Conservation (phyloP, 64 coral and sea anemone species). For the Orbicella faveolata region DNA sequence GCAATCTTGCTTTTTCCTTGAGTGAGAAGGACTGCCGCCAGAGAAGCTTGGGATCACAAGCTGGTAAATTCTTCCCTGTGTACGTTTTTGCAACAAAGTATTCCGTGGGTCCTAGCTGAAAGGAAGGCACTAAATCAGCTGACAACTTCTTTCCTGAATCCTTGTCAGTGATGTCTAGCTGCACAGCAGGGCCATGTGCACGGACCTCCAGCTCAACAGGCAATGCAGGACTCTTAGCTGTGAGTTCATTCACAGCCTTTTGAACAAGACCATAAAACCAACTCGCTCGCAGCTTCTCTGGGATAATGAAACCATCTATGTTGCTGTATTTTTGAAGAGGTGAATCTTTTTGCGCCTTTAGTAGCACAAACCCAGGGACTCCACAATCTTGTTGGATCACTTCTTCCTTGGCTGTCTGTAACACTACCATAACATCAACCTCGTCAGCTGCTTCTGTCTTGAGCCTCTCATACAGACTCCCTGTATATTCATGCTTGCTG, state of each 20-base stretch:
- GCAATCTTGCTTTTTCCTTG: conserved; percentile 68
- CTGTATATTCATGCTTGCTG: conserved; percentile 49
- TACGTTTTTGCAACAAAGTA: conserved; percentile 74
- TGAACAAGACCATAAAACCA: conserved; percentile 73
- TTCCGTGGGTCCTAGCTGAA: conserved; percentile 50
- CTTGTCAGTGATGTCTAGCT: conserved; percentile 64
- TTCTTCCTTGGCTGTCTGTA: conserved; percentile 49
- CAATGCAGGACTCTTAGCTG: neutral
- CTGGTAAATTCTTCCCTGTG: conserved; percentile 9
- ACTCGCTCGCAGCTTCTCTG: conserved; percentile 61
- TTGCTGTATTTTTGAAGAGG: conserved; percentile 48
- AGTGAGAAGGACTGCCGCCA: conserved; percentile 76
- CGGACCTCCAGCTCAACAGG: conserved; percentile 38
- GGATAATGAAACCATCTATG: conserved; percentile 49
- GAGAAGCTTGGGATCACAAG: conserved; percentile 47
- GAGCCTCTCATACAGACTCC: conserved; percentile 72
- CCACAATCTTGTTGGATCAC: conserved; percentile 27
- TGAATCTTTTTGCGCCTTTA: conserved; percentile 45
- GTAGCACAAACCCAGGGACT: conserved; percentile 61
- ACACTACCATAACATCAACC: conserved; percentile 79
- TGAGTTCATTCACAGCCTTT: conserved; percentile 45
- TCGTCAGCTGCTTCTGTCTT: conserved; percentile 82
- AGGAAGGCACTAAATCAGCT: conserved; percentile 73
- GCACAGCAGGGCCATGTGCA: conserved; percentile 76
- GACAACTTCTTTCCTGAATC: conserved; percentile 33